Evolutionary conservation across 2,797 vertebrate genomes (phyloP), one percentile per base, ranked within the genome.

Genomic region (Prionace glauca): DNA sequence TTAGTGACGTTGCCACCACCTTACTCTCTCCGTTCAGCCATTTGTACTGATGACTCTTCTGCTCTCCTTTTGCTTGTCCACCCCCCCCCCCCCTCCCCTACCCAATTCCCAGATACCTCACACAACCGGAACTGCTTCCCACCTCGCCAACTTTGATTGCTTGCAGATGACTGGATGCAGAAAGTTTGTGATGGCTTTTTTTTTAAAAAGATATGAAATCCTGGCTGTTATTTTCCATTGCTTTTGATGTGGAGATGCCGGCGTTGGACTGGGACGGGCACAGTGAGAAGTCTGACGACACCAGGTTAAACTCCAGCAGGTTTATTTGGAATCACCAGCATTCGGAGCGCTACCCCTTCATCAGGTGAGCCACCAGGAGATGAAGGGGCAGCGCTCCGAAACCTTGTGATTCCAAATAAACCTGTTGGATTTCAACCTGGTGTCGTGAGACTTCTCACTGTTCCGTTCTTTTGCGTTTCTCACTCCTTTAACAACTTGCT

Each of bases 81-180:
- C 41, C 45, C 1, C 45, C 45, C 45, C 2, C 45, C 79, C 36
- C 0, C n/a, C n/a, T n/a, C n/a, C n/a, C n/a, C n/a, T 32, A 29
- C 74, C 79, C 7, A 22, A 36, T 20, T 84, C 81, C 41, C 36
- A 1, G 36, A 8, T 24, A 84, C 7, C 81, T 45, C 22, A 24
- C 36, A 24, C 22, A 45, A 41, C 81, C 9, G 7, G 81, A 84
- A 16, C 3, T 91, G 5, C 14, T 16, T 45, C 93, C 79, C 32
- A 3, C 72, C 81, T 32, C 74, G 0, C 36, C 36, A 9, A 10
- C 41, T 84, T 84, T 84, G 81, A 84, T 24, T 60, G 12, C 12
- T 26, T 95, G 93, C 45, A 96, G 97, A 97, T 98, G 98, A 98
- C 98, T 98, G 98, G 98, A 98, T 98, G 97, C 98, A 98, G 98